Evolutionary conservation across 2,888 invertebrate species (phyloP), one percentile per base, ranked within the genome.

Genomic region (Plemyria rubiginata): DNA sequence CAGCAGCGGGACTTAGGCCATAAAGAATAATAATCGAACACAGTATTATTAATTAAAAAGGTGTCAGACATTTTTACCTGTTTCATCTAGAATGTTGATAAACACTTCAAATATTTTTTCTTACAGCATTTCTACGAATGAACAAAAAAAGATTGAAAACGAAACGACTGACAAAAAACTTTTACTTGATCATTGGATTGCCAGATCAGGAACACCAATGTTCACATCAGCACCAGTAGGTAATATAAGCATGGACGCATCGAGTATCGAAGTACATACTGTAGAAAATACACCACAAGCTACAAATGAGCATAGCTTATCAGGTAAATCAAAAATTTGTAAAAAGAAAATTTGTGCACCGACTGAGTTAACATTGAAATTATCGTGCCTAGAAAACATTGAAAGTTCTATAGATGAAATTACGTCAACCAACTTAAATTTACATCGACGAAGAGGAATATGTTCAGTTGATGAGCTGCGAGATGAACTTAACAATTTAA

Each of bases 361-460:
- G 9, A 90, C 90, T 2, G 93, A 93, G 70, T 76, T 94, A 11
- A 89, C 86, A 11, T 73, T 93, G 50, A 93, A 92, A 73, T 77
- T 92, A 65, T 85, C 88, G 22, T 84, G 88, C 52, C 81, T 88
- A 69, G 87, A 88, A 59, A 88, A 83, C 69, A 73, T 90, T 66
- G 92, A 91, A 76, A 90, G 90, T 65, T 90, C 92, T 7, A 88
- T 92, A 58, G 90, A 92, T 69, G 89, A 90, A 80, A 87, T 93
- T 48, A 90, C 91, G 22, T 80, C 88, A 0, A 86, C 83, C 63
- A 90, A 85, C 66, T 71, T 93, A 45, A 90, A 90, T 67, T 81
- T 91, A 48, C 92, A 94, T 72, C 94, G 94, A 79, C 88, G 94
- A 3, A 85, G 94, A 58, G 94, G 94, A 7, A 94, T 94, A 71